Evolutionary conservation across 2,113 vertebrate species (phyloP).

Genomic region (Phalacrocorax carbo): DNA sequence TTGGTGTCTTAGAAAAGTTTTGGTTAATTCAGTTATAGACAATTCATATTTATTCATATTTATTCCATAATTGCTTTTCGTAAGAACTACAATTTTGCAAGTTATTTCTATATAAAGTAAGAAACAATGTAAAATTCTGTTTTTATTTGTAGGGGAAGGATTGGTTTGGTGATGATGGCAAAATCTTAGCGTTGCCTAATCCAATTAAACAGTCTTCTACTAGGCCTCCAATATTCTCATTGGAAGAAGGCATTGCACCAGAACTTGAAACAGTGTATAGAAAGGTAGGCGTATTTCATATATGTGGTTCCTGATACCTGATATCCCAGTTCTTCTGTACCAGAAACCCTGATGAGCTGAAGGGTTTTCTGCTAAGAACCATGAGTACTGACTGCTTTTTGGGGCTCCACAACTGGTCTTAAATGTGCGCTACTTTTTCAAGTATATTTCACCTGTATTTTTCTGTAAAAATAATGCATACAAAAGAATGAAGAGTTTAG

Average conservation of each 20-base stretch:
- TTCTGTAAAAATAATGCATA: neutral
- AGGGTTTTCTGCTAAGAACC: neutral
- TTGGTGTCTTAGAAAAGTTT: neutral
- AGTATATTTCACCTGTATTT: neutral
- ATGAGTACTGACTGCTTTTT: neutral
- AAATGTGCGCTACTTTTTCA: neutral
- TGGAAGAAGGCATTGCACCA: constrained; percentile 76
- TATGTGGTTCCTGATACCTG: neutral
- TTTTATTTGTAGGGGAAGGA: constrained; percentile 77
- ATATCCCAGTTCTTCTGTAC: neutral
- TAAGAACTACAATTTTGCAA: neutral
- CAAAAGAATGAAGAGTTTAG: neutral
- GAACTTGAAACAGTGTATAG: constrained; percentile 84
- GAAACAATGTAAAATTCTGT: neutral
- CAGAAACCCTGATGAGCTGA: neutral
- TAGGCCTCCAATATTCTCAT: constrained; percentile 79
- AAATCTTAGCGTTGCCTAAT: constrained; percentile 87
- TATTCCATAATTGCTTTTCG: neutral
- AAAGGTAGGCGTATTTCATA: constrained; percentile 76
- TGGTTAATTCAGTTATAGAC: neutral
- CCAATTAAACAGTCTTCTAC: constrained; percentile 87
- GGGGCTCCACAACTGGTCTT: neutral
- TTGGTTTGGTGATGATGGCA: constrained; percentile 96
- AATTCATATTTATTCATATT: neutral
- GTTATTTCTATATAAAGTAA: neutral